phyloP scores from a whole-genome alignment of 2,797 vertebrate genomes.

The Notolepis coatsorum region DNA sequence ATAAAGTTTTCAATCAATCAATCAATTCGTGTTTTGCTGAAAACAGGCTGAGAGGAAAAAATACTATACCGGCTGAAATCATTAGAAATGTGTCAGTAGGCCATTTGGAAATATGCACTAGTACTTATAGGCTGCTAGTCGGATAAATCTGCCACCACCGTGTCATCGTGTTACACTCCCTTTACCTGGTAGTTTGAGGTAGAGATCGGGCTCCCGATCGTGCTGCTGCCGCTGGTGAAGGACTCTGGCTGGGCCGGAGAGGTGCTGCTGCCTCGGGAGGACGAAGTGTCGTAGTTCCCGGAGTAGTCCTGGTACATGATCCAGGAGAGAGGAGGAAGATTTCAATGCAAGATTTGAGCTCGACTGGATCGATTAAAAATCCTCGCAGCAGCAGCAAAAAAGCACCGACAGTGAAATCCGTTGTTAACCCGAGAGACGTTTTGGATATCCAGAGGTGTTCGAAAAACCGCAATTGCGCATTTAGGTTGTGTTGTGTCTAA shows the following conservation, averaged over 20 bases:
- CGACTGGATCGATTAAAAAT: constrained; percentile 52
- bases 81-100: too few species aligned
- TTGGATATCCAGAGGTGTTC: constrained; percentile 58
- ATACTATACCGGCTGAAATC: too few species aligned
- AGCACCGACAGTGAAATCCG: constrained; percentile 67
- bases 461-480: constrained; percentile 49
- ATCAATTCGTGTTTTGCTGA: too few species aligned
- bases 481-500: constrained; percentile 31
- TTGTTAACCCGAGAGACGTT: constrained; percentile 40
- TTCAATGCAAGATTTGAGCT: constrained; percentile 56
- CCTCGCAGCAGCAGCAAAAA: constrained; percentile 64
- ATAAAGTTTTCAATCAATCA: too few species aligned
- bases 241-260: constrained; percentile 95
- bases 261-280: constrained; percentile 97
- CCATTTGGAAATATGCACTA: too few species aligned
- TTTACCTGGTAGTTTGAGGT: constrained; percentile 90
- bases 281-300: constrained; percentile 97
- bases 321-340: constrained; percentile 77
- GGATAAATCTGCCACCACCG: too few species aligned
- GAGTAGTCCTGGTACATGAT: constrained; percentile 99
- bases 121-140: too few species aligned
- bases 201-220: constrained; percentile 85
- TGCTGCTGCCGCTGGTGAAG: constrained; percentile 89
- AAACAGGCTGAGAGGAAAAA: too few species aligned
- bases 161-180: not conserved